Conservation (phyloP, 2,888 invertebrate species). For the Mellilla xanthometata region DNA sequence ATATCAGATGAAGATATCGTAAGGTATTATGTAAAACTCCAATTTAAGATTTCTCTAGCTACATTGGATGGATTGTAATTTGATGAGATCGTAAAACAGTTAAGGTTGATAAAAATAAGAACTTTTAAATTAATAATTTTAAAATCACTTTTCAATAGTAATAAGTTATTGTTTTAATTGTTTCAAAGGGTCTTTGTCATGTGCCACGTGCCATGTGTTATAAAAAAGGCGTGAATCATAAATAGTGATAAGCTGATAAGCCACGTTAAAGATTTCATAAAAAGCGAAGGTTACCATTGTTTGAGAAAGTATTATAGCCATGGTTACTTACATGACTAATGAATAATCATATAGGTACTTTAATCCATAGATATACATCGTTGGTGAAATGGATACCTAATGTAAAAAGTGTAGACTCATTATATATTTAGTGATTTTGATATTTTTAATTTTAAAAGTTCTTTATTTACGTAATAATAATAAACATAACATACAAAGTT, state of each 20-base stretch:
- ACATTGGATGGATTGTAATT: not conserved
- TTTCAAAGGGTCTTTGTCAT: not conserved
- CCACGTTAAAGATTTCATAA: not conserved
- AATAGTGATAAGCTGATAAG: conserved; percentile 1
- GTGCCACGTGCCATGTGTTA: not conserved
- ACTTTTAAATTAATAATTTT: too few species aligned
- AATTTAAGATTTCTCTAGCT: conserved; percentile 3
- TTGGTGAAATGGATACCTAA: too few species aligned
- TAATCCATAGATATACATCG: too few species aligned
- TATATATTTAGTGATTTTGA: too few species aligned
- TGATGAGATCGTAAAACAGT: not conserved
- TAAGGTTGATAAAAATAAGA: too few species aligned
- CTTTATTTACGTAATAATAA: too few species aligned
- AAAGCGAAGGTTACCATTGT: conserved; percentile 12
- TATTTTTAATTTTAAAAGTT: too few species aligned
- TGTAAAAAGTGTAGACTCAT: too few species aligned
- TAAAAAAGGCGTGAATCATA: not conserved
- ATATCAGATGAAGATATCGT: conserved; percentile 1
- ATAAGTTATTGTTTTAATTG: too few species aligned
- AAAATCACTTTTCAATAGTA: too few species aligned
- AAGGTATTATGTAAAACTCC: conserved; percentile 9
- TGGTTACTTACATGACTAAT: not conserved
- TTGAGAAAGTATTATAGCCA: conserved; percentile 6
- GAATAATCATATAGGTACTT: too few species aligned
- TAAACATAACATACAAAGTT: too few species aligned